These are phyloP conservation scores for Motacilla alba DNA, from an alignment of 2,113 vertebrate species.

Conservation along the genomic window DNA sequence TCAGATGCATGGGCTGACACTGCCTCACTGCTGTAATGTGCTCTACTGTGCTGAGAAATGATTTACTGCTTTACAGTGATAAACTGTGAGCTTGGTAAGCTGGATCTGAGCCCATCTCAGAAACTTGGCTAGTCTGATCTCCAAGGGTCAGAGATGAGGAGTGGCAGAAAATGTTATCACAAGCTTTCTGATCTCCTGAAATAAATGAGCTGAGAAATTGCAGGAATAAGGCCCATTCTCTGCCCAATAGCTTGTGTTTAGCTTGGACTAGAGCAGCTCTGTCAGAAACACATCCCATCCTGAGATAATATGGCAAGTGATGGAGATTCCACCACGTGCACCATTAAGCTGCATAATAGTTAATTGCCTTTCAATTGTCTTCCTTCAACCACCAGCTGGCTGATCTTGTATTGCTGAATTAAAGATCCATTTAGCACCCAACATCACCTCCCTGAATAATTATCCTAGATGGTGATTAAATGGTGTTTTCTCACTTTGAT, in stretches of 20 bases:
- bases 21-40: neutral
- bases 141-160: neutral
- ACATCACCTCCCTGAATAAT: conserved; percentile 49
- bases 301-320: conserved; percentile 5
- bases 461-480: conserved; percentile 45
- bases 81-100: neutral
- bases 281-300: neutral
- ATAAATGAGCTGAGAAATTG: neutral
- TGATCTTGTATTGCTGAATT: conserved; percentile 38
- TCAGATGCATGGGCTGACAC: neutral
- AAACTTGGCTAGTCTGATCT: neutral
- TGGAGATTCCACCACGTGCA: neutral
- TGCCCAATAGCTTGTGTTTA: neutral
- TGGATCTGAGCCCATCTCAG: neutral
- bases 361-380: conserved; percentile 53
- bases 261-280: neutral
- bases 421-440: conserved; percentile 58
- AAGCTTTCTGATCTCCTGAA: neutral
- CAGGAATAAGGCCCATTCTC: neutral
- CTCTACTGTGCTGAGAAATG: neutral
- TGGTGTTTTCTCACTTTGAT: conserved; percentile 41
- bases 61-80: neutral
- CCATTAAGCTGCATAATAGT: conserved; percentile 39
- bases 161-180: neutral
- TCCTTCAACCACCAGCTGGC: conserved; percentile 48